Conservation (phyloP, 92 coral and sea anemone genomes). For the Chrysogorgia sp. region DNA sequence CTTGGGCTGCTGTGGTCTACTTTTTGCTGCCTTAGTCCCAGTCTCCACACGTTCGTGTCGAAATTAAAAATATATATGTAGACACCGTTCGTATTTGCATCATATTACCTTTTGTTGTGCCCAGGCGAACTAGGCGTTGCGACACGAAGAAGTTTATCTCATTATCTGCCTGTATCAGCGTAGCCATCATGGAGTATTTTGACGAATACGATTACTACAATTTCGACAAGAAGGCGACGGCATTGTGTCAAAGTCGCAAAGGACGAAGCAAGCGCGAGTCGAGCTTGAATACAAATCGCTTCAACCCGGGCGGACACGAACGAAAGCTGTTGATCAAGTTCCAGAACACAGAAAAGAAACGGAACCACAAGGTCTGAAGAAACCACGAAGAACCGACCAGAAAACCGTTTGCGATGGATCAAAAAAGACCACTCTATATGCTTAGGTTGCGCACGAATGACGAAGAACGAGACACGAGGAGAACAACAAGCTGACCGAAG, state of each 20-base stretch:
- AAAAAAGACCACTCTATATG: not conserved
- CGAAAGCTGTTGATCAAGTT: constrained; percentile 73
- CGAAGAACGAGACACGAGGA: no score
- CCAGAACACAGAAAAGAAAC: constrained; percentile 83
- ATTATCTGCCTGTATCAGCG: not conserved
- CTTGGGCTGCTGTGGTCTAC: no score
- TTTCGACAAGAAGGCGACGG: constrained; percentile 58
- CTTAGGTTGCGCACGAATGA: no score
- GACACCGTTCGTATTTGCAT: no score
- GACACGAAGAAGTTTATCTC: not conserved
- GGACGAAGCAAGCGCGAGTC: constrained; percentile 85
- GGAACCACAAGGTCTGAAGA: constrained; percentile 36
- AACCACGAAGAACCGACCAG: not conserved
- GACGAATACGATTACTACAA: constrained; percentile 88
- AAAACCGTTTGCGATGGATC: constrained; percentile 5
- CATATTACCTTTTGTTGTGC: no score
- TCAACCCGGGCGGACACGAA: constrained; percentile 88
- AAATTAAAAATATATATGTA: no score
- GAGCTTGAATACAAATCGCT: constrained; percentile 80
- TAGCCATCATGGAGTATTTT: constrained; percentile 57
- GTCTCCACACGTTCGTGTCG: no score
- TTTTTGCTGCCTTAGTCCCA: no score
- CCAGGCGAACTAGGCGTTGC: no score
- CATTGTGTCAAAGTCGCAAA: constrained; percentile 70
- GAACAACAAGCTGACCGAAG: no score